Evolutionary conservation across 2,797 vertebrate genomes (phyloP), one percentile per base, ranked within the genome.

Genomic region (Merluccius polli): DNA sequence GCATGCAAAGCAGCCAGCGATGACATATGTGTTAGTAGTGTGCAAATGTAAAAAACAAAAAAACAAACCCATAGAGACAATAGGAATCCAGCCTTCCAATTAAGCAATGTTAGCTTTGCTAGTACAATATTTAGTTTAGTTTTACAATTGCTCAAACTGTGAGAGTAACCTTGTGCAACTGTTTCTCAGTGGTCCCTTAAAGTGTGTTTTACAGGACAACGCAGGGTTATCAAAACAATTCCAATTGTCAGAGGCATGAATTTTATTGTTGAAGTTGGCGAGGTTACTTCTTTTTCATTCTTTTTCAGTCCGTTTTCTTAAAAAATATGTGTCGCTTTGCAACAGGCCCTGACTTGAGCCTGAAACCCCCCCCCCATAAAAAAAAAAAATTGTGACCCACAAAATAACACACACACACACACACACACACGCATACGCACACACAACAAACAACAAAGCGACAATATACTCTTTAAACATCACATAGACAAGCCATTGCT

Each of bases 401-500:
- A 59, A 59, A 90, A 88, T 70, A 65, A 81, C 75, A 29, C 69
- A 63, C 44, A 33, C 41, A 71, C 31, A 71, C 32, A 72, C 33
- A 71, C 70, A 78, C 73, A 75, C 59, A 38, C 78, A 59, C 38
- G 36, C 63, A 35, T 31, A 73, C 78, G 73, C 32, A 71, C 33
- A 65, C 33, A 35, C 41, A 30, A 44, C 70, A 70, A 27, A 52
- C 74, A 76, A 30, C 67, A 71, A 24, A 41, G 33, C 18, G 16
- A 16, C 36, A 65, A 71, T 76, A 41, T 79, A 67, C 85, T 75
- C 87, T 84, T 84, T 83, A 89, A 86, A 82, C 79, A 85, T 88
- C 84, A 84, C 77, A 83, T 85, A 86, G 85, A 76, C 78, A 78
- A 75, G 7, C 75, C 33, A 0, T 27, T 71, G 73, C 0, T 72